Evolutionary conservation across 2,797 vertebrate genomes (phyloP), one percentile per base, ranked within the genome.

Genomic region (Urosaurus nigricauda): DNA sequence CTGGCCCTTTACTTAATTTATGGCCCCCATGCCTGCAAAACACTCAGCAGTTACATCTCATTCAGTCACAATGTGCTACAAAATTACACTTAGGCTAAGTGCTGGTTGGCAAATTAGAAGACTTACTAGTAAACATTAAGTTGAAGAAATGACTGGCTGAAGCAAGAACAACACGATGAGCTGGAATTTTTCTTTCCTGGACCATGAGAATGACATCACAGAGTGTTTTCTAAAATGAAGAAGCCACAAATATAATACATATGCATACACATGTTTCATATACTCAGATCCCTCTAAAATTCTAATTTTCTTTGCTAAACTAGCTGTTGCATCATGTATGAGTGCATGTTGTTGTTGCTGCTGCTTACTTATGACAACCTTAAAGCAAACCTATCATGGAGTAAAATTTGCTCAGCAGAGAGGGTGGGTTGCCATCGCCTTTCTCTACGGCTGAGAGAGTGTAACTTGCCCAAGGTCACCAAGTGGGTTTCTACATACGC

Each of bases 81-180:
- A 24, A 87, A 40, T n/a, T 32, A n/a, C 26, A 82, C 47, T 63
- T 74, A 24, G 19, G 19, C 35, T 58, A 12, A n/a, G 21, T 60
- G 6, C 37, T 83, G 21, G 40, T 35, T 32, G 47, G 13, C 9
- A 19, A 79, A 87, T 92, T 87, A 79, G 83, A 83, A 92, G 82
- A 97, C 98, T 98, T 97, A 99, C 98, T 98, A 89, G 98, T 99
- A 95, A 99, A 99, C 99, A 99, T 99, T 95, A 99, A 97, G 95
- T 98, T 99, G 97, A 99, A 99, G 96, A 99, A 99, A 93, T 99
- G 98, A 95, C 99, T 99, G 75, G 98, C 98, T 89, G 98, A 98
- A 84, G 99, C 98, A 87, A 99, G 97, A n/a, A 99, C 98, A 75
- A 99, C 98, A 92, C 99, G 98, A 94, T 99, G 99, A 83, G 98